Percentiles rank a stretch among this genome's conserved stretches.
Evolutionary conservation across 2,797 vertebrate genomes (phyloP).

Genomic region (Hipposideros larvatus): DNA sequence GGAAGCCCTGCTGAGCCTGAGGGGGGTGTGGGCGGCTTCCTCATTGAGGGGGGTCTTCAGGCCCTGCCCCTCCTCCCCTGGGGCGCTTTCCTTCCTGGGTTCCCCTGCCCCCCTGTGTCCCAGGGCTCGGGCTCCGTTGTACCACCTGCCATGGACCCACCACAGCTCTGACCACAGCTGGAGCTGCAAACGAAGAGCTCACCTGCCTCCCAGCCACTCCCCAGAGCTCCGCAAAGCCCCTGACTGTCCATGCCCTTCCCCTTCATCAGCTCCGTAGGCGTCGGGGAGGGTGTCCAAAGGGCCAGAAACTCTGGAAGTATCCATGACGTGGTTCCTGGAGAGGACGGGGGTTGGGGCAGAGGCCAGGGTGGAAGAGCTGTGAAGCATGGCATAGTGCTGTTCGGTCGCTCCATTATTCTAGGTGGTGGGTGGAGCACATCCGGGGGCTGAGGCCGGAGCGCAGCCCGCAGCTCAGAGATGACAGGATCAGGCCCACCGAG

Average conservation of each 20-base stretch:
- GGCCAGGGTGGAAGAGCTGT: too few relatives aligned
- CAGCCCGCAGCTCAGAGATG: rapidly evolving
- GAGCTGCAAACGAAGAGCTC: rapidly evolving
- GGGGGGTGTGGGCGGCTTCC: rapidly evolving
- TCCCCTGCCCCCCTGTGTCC: rapidly evolving
- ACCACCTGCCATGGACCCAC: neutral
- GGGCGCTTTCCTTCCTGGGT: neutral
- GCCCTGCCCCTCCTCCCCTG: rapidly evolving
- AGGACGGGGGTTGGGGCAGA: neutral
- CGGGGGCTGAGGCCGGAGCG: neutral
- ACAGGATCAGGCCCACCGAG: rapidly evolving
- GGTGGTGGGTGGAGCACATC: rapidly evolving
- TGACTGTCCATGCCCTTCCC: rapidly evolving
- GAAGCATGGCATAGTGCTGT: rapidly evolving
- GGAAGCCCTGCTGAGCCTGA: neutral
- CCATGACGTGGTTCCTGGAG: rapidly evolving
- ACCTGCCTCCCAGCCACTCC: rapidly evolving
- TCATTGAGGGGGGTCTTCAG: rapidly evolving
- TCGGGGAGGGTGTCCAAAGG: too few relatives aligned
- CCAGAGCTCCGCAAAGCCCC: rapidly evolving
- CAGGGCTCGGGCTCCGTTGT: neutral
- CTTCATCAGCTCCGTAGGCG: rapidly evolving
- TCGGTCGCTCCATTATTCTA: neutral
- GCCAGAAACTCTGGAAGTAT: neutral
- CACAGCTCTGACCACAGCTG: neutral